A percentile compares a stretch with the other conserved stretches of the same genome.
phyloP scores from a whole-genome alignment of 2,113 vertebrate species.

The Thunnus thynnus region DNA sequence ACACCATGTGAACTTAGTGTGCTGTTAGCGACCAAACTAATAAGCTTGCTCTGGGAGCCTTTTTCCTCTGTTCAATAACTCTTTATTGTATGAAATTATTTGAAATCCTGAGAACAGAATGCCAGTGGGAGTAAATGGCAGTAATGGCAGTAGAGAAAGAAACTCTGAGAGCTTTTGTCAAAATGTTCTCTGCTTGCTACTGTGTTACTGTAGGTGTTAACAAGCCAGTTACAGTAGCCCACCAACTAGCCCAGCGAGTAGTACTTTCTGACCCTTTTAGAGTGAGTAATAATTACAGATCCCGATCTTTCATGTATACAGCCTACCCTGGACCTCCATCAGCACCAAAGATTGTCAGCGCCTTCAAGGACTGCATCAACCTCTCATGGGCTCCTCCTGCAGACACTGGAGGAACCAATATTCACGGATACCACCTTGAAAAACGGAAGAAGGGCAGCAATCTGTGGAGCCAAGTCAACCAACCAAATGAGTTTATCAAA shows the following conservation, averaged over 20 bases:
- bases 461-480: slow-evolving; percentile 86
- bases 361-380: slow-evolving; percentile 86
- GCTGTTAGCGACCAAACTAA: no score
- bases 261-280: not conserved
- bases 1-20: no score
- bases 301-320: slow-evolving; percentile 58
- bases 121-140: no score
- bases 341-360: slow-evolving; percentile 85
- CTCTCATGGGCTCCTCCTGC: slow-evolving; percentile 88
- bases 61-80: no score
- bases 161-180: no score
- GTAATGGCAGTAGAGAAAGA: no score
- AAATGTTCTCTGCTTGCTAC: no score
- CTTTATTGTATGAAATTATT: no score
- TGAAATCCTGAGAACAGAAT: no score
- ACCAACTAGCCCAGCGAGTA: not conserved
- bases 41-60: no score
- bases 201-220: no score
- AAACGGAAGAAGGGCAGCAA: slow-evolving; percentile 92
- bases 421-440: slow-evolving; percentile 90
- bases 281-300: not conserved
- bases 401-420: slow-evolving; percentile 84
- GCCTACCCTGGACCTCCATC: slow-evolving; percentile 88
- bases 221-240: no score
- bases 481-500: slow-evolving; percentile 75